Evolutionary conservation across 1,140 invertebrate species (phyloP).

Genomic region (Drosophila navojoa): DNA sequence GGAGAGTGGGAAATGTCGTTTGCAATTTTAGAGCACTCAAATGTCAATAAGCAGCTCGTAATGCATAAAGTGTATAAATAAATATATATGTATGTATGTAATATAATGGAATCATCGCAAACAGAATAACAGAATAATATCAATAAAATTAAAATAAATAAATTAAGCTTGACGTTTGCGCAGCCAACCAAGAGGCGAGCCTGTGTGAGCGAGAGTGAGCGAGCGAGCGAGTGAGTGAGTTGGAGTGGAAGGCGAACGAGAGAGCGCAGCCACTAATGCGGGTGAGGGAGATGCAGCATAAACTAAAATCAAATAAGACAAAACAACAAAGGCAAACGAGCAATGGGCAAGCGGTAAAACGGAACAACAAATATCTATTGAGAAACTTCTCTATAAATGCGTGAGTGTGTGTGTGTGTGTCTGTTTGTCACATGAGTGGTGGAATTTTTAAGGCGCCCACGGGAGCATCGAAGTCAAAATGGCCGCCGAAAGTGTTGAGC

Average conservation of each 20-base stretch:
- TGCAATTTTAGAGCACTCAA: slow-evolving; percentile 39
- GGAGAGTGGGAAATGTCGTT: background rate
- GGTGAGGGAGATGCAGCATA: slow-evolving; percentile 23
- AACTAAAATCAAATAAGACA: slow-evolving; percentile 44
- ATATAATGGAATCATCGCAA: slow-evolving; percentile 68
- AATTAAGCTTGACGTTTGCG: slow-evolving; percentile 62
- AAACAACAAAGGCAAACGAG: slow-evolving; percentile 20
- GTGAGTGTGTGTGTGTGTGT: slow-evolving; percentile 4
- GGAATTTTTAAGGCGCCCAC: slow-evolving; percentile 65
- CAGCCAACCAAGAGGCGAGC: slow-evolving; percentile 18
- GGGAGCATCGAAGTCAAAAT: slow-evolving; percentile 65
- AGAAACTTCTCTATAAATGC: slow-evolving; percentile 45
- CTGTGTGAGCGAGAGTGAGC: background rate
- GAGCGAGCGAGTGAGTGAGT: background rate
- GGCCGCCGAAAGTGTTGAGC: slow-evolving; percentile 78
- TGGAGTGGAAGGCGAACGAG: background rate
- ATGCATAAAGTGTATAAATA: slow-evolving; percentile 39
- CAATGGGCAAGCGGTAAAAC: slow-evolving; percentile 34
- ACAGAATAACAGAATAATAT: slow-evolving; percentile 75
- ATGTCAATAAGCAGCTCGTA: slow-evolving; percentile 26
- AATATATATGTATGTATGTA: slow-evolving; percentile 43
- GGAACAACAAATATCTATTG: slow-evolving; percentile 58
- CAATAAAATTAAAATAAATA: slow-evolving; percentile 64
- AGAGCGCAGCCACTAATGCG: slow-evolving; percentile 8
- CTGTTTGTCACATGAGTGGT: slow-evolving; percentile 56